phyloP scores from a whole-genome alignment of 2,797 vertebrate genomes.

The Pseudochaenichthys georgianus region DNA sequence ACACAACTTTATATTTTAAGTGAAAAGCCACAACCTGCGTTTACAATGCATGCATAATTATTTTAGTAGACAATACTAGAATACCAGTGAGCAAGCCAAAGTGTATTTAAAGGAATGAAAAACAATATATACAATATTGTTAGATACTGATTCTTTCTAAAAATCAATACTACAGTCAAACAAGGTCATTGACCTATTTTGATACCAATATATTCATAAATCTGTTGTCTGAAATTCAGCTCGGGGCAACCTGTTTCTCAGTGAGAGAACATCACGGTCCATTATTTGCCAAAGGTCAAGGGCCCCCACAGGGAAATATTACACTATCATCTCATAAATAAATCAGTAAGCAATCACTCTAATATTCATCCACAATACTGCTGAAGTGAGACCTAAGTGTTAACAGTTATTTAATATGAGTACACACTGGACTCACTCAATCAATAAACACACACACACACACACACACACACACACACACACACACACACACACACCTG shows the following conservation, averaged over 20 bases:
- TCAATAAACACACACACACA: constrained; percentile 47
- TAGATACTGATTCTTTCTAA: neutral
- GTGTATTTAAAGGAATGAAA: neutral
- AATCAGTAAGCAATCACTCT: constrained; percentile 25
- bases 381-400: constrained; percentile 27
- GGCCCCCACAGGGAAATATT: constrained; percentile 58
- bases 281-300: constrained; percentile 58
- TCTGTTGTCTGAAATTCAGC: neutral
- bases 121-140: neutral
- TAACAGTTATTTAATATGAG: constrained; percentile 38
- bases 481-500: constrained; percentile 72
- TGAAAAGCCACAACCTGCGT: neutral
- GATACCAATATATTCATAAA: neutral
- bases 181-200: neutral
- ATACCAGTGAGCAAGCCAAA: neutral
- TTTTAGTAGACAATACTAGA: neutral
- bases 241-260: constrained; percentile 20
- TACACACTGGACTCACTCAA: constrained; percentile 23
- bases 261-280: constrained; percentile 18
- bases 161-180: constrained; percentile 9
- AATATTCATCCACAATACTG: constrained; percentile 19
- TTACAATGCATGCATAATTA: neutral
- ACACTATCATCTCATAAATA: constrained; percentile 48
- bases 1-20: too few species aligned
- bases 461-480: constrained; percentile 67